These are phyloP conservation scores for Osmoderma eremita DNA, from an alignment of 2,888 invertebrate species.

Conservation along the genomic window DNA sequence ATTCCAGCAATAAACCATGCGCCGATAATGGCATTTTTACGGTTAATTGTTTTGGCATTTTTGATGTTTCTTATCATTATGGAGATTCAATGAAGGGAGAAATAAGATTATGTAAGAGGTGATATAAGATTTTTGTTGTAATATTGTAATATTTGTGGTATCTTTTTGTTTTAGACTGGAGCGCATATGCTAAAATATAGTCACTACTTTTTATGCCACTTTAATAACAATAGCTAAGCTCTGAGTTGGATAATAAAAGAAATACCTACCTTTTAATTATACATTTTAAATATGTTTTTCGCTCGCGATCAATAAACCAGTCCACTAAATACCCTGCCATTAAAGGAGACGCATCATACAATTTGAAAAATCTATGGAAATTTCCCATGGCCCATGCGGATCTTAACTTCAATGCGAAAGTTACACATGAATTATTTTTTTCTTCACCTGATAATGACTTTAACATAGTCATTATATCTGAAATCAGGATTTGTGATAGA, in stretches of 20 bases:
- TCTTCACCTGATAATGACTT: conserved; percentile 82
- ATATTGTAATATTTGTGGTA: too few relatives aligned
- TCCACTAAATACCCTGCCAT: conserved; percentile 98
- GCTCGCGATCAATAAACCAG: conserved; percentile 96
- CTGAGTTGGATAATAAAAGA: not conserved
- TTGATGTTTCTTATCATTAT: too few relatives aligned
- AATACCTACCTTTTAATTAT: conserved; percentile 97
- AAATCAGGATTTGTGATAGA: conserved; percentile 35
- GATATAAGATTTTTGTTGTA: too few relatives aligned
- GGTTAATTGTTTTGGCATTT: too few relatives aligned
- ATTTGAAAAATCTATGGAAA: conserved; percentile 90
- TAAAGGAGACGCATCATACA: conserved; percentile 88
- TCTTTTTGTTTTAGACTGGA: too few relatives aligned
- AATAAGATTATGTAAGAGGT: too few relatives aligned
- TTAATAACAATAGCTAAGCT: too few relatives aligned
- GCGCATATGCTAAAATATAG: too few relatives aligned
- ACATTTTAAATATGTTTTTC: conserved; percentile 89
- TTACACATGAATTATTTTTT: conserved; percentile 82
- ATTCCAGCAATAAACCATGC: too few relatives aligned
- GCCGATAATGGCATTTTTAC: too few relatives aligned
- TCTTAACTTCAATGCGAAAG: conserved; percentile 87
- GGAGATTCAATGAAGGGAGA: too few relatives aligned
- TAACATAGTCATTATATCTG: conserved; percentile 93
- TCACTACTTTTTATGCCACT: too few relatives aligned
- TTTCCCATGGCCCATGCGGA: conserved; percentile 95